Base-by-base conservation (phyloP, 2,797 vertebrate genomes). In the Platyrinchus mystaceus region DNA sequence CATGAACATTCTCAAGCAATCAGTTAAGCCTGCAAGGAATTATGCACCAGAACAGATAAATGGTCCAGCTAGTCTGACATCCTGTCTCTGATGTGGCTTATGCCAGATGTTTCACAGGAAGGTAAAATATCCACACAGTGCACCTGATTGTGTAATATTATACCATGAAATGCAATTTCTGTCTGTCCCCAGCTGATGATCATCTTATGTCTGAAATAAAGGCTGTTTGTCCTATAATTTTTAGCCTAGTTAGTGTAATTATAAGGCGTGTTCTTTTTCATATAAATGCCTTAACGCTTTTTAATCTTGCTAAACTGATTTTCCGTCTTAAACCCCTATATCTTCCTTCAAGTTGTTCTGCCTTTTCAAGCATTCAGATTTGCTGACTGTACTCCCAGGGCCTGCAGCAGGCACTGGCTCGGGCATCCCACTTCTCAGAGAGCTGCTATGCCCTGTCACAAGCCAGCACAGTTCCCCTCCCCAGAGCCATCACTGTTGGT, bases 51-150 rank as follows among this genome's bases (percentile, higher is more conserved):
- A 92, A 71, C 34, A 79, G 82, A 95, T 60, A 91, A 96, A 93
- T 85, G 13, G 89, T 93, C 81, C 91, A 71, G 86, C 92, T 66
- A 96, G n/a, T 69, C 80, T 96, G 80, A 77, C 91, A 90, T 90
- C 55, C 64, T 67, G 17, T 88, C 60, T 95, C 73, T 86, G 62
- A 68, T n/a, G 75, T 63, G 87, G 56, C 75, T 95, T n/a, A 43
- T 26, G 66, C 87, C 95, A 96, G 96, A 95, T 96, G 96, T 96
- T 96, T 95, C 83, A 37, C 24, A 75, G 75, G 66, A 92, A 95
- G 80, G 80, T 94, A 93, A 68, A 96, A 94, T 90, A 84, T 39
- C 30, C 56, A 41, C 87, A 93, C 84, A 96, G 90, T 90, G 64
- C 68, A 95, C 90, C 89, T 96, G 90, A 93, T 94, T 96, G 66